Evolutionary conservation across 2,113 vertebrate genomes (phyloP).

Genomic region (Sus scrofa): DNA sequence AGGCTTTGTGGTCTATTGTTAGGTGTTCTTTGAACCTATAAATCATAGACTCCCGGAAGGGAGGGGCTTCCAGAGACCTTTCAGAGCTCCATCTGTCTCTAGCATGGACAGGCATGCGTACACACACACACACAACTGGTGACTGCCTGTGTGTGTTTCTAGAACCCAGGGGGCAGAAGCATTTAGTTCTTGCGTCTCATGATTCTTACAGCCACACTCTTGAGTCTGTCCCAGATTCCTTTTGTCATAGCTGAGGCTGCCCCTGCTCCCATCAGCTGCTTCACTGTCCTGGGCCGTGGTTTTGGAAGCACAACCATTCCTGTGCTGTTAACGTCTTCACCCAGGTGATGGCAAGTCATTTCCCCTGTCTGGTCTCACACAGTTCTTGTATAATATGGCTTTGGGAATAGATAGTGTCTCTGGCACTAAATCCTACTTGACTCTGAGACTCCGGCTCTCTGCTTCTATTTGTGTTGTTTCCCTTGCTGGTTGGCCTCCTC

Average conservation of each 20-base stretch:
- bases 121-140: neutral
- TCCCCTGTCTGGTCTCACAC: neutral
- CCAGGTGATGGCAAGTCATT: neutral
- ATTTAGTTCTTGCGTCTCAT: neutral
- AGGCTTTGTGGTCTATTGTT: slow-evolving; percentile 29
- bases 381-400: neutral
- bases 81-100: neutral
- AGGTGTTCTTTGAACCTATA: slow-evolving; percentile 9
- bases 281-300: neutral
- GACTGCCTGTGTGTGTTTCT: neutral
- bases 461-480: neutral
- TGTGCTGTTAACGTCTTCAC: neutral
- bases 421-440: neutral
- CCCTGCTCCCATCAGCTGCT: neutral
- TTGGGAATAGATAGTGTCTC: neutral
- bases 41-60: slow-evolving; percentile 12
- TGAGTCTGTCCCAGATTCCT: neutral
- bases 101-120: neutral
- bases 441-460: neutral
- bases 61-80: slow-evolving; percentile 27
- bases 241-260: neutral
- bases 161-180: neutral
- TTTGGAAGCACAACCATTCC: neutral
- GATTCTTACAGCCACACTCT: neutral
- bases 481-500: neutral